These are phyloP conservation scores for Sebastes vulpes DNA, from an alignment of 2,797 vertebrate genomes.

Conservation along the genomic window DNA sequence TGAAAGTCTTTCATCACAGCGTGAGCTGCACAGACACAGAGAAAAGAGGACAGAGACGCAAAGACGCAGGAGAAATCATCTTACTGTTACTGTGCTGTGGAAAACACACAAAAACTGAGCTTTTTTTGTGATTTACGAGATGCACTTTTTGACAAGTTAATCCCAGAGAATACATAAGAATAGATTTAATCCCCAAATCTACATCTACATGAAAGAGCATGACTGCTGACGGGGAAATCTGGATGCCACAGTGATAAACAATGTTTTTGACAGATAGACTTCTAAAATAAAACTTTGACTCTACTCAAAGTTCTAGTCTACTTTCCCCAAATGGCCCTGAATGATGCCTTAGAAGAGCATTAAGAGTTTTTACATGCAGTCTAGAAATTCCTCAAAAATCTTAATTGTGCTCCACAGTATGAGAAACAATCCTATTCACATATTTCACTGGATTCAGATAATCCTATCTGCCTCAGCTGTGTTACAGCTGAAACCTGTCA, in stretches of 20 bases:
- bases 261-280: constrained; percentile 16
- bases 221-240: constrained; percentile 4
- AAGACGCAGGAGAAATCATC: constrained; percentile 2
- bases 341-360: not conserved
- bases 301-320: constrained; percentile 1
- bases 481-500: not conserved
- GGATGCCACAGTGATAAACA: not conserved
- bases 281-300: constrained; percentile 19
- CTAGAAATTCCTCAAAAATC: constrained; percentile 1
- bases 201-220: constrained; percentile 16
- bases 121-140: constrained; percentile 17
- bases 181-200: constrained; percentile 44
- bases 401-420: not conserved
- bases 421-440: not conserved
- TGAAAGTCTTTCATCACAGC: constrained; percentile 28
- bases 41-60: constrained; percentile 7
- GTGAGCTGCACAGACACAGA: not conserved
- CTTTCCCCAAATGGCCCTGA: not conserved
- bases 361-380: not conserved
- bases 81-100: not conserved
- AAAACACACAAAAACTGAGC: not conserved
- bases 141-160: constrained; percentile 50
- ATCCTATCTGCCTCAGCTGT: not conserved
- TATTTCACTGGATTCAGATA: not conserved
- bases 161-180: constrained; percentile 27